Evolutionary conservation across 2,888 invertebrate species (phyloP), one percentile per base, ranked within the genome.

Genomic region (Trachelus troglodyta): DNA sequence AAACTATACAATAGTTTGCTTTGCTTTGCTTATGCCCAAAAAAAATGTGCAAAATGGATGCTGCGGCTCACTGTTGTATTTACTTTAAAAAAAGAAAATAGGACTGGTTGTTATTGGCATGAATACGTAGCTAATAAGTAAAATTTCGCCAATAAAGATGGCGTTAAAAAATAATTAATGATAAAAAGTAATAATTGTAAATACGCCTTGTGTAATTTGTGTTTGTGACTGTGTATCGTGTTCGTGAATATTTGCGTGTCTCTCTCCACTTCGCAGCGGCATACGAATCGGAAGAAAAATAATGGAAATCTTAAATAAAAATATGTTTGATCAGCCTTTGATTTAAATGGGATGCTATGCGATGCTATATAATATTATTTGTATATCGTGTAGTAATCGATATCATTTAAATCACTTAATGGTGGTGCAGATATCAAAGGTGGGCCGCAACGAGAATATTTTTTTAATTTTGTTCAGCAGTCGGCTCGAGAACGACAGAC

Each of bases 261-360:
- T 56, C 23, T 56, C 23, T 2, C 9, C 23, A 9, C 23, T 23
- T 56, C 23, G 56, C 56, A 56, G 2, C 56, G 56, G 23, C 56
- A 56, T 56, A 23, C 56, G 23, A 56, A 9, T 23, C 9, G 56
- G 56, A 56, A 23, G 23, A 56, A 56, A 56, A 56, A 31, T 74
- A 77, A 31, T 40, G 34, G 34, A 75, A 75, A 75, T 75, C 37
- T 73, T n/a, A 77, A 77, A 56, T 56, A 74, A 69, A n/a, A 71
- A 34, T 77, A 74, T 74, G 31, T 75, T 76, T 75, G 78, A 76
- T 80, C 80, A 80, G 80, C 80, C 80, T 80, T 80, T 71, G 79
- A 76, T 74, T 79, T 69, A 77, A 77, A 81, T 75, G 77, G 74
- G 81, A 76, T 79, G 69, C 76, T 80, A 75, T 76, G 34, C 69